Percentiles rank a stretch among this genome's conserved stretches.
Evolutionary conservation across 2,797 vertebrate species (phyloP).

Genomic region (Pantherophis vulpinus): DNA sequence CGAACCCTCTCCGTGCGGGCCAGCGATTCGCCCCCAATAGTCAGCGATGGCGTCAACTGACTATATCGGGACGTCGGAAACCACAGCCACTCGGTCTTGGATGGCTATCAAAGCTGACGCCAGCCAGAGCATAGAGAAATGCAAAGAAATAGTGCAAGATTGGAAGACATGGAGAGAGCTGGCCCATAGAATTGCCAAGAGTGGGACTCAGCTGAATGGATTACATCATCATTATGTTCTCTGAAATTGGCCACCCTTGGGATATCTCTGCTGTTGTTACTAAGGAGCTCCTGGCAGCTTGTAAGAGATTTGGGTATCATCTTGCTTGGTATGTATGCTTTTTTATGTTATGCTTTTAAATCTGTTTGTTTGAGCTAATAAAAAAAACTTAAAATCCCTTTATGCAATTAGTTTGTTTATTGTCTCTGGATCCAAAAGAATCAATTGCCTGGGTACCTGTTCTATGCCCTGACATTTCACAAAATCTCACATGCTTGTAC

Average conservation of each 20-base stretch:
- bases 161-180: too few species aligned
- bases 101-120: too few species aligned
- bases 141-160: too few species aligned
- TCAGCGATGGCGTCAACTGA: too few species aligned
- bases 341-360: not conserved
- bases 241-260: not conserved
- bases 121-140: too few species aligned
- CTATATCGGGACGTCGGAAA: too few species aligned
- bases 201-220: not conserved
- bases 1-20: too few species aligned
- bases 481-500: not conserved
- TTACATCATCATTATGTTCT: too few species aligned
- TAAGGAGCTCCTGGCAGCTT: not conserved
- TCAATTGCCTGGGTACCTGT: not conserved
- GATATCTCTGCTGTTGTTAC: not conserved
- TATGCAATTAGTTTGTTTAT: not conserved
- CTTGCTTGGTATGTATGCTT: not conserved
- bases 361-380: not conserved
- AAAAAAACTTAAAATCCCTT: not conserved
- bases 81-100: too few species aligned
- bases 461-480: not conserved
- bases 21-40: too few species aligned
- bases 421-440: not conserved
- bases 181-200: not conserved
- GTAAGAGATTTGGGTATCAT: not conserved